These are phyloP conservation scores for Lasioglossum lativentre DNA, from an alignment of 2,888 invertebrate genomes.

Conservation along the genomic window DNA sequence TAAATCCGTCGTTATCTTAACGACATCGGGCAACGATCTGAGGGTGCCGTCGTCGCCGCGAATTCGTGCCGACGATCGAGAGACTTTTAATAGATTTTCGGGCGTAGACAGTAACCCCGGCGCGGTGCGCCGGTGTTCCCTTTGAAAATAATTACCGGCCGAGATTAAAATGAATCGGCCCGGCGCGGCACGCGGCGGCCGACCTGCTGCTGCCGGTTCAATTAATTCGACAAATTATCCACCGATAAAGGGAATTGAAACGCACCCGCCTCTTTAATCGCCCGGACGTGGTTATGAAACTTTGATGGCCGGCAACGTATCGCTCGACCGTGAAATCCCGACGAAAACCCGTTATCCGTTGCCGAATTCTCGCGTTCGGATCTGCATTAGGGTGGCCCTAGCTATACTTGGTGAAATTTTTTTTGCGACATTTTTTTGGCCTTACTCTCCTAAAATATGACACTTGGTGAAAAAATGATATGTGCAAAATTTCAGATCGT, in stretches of 20 bases:
- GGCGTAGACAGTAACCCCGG: not conserved
- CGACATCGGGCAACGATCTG: constrained; percentile 37
- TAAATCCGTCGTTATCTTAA: constrained; percentile 55
- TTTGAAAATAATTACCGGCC: constrained; percentile 39
- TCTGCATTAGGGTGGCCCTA: too few species aligned
- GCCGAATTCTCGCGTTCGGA: not conserved
- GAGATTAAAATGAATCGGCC: constrained; percentile 33
- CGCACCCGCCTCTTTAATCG: constrained; percentile 30
- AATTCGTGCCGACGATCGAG: constrained; percentile 34
- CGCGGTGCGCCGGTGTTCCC: not conserved
- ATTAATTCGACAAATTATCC: constrained; percentile 48
- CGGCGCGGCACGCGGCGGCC: not conserved
- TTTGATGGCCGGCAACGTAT: constrained; percentile 28
- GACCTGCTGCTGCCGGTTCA: not conserved
- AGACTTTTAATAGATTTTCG: constrained; percentile 41
- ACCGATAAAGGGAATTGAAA: constrained; percentile 1
- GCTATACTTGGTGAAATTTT: too few species aligned
- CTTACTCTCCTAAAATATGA: too few species aligned
- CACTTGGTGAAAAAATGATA: too few species aligned
- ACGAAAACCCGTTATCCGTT: not conserved
- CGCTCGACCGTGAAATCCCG: not conserved
- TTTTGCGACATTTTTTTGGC: too few species aligned
- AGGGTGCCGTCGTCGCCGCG: not conserved
- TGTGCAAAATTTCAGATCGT: too few species aligned
- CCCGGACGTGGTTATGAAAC: constrained; percentile 35